Evolutionary conservation across 2,888 invertebrate species (phyloP).

Genomic region (Resseliella maxima): DNA sequence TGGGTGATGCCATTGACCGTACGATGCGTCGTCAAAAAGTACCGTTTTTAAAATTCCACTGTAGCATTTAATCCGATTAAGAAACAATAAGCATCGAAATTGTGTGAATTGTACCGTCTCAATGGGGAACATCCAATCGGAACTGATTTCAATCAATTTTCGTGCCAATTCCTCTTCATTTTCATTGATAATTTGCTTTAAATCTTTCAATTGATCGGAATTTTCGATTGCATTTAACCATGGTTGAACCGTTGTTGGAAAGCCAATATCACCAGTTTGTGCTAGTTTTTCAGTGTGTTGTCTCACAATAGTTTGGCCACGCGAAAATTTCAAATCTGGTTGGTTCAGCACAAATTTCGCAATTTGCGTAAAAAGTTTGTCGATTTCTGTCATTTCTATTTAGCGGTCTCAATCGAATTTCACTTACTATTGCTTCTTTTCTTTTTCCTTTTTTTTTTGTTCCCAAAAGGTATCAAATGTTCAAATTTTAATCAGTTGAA

Average conservation of each 20-base stretch:
- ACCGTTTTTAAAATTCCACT: neutral
- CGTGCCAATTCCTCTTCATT: neutral
- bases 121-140: neutral
- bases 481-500: too few species aligned
- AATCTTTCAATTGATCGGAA: neutral
- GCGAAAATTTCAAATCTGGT: neutral
- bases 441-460: neutral
- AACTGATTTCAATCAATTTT: slow-evolving; percentile 28
- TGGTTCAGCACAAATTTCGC: slow-evolving; percentile 16
- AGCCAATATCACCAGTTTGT: neutral
- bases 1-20: neutral
- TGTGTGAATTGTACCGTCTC: neutral
- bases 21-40: slow-evolving; percentile 29
- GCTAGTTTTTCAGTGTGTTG: slow-evolving; percentile 37
- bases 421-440: neutral
- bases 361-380: neutral
- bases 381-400: slow-evolving; percentile 39
- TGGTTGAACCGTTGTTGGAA: slow-evolving; percentile 23
- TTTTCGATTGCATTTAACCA: slow-evolving; percentile 27
- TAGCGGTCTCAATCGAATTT: neutral
- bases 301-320: neutral
- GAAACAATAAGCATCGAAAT: slow-evolving; percentile 41
- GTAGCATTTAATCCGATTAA: slow-evolving; percentile 11
- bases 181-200: neutral
- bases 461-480: neutral